Base-by-base conservation (phyloP, 1,140 invertebrate species). In the Zelostemma sp. region DNA sequence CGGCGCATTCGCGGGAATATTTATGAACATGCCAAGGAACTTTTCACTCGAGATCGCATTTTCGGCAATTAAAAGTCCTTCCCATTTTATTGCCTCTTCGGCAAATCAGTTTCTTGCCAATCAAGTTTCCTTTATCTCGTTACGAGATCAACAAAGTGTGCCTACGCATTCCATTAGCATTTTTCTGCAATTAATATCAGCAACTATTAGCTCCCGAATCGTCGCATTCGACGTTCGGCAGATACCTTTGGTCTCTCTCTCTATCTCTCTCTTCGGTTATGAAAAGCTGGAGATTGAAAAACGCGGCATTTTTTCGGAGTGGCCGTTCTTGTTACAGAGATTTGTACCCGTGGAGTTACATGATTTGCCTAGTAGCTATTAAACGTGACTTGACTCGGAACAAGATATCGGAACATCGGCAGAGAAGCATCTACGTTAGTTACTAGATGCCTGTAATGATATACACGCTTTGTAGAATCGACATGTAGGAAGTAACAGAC, bases 331-430 rank as follows among this genome's bases (percentile, higher is more conserved):
- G 48, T 50, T 50, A 50, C 18, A 15, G 31, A 28, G 41, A 65
- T 65, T 59, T 65, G 55, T 65, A 65, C 21, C 43, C n/a, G 49
- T 33, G 40, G 17, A 48, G 41, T 53, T 59, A 59, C 62, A 54
- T 38, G 55, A 17, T 21, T 60, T 45, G 25, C n/a, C 31, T 60
- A 21, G 63, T 60, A 60, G 56, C 56, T 54, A 66, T 66, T 67
- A 67, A 67, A 61, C 64, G 64, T 46, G 57, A 67, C 57, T 67
- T n/a, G 46, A 53, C 41, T 56, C 48, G 25, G 51, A 67, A 61
- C 53, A 61, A 61, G 64, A 66, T 51, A 21, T 66, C 41, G 50
- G 43, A 40, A 48, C 35, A 16, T 50, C 25, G 18, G 25, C 25
- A 21, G 25, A 25, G 62, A 41, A 17, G 51, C 51, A 45, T 61